These are phyloP conservation scores for Jaculus jaculus DNA, from an alignment of 2,113 vertebrate genomes.

Conservation along the genomic window DNA sequence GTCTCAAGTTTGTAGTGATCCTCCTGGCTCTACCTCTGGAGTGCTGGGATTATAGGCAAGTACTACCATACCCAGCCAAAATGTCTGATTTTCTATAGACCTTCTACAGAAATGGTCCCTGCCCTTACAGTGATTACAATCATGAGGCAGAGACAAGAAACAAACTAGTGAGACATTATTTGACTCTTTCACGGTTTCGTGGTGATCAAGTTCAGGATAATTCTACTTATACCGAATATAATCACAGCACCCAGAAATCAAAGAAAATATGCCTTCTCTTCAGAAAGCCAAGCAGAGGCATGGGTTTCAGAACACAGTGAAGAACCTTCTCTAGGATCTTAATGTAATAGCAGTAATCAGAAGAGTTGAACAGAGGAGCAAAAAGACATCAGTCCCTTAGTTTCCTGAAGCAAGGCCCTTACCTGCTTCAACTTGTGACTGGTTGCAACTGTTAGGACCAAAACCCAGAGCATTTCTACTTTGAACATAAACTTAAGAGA, in stretches of 20 bases:
- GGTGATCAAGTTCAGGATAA: conserved; percentile 11
- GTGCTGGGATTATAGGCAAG: background rate
- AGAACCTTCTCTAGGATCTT: background rate
- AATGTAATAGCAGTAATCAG: background rate
- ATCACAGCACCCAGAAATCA: conserved; percentile 31
- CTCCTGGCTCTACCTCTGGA: background rate
- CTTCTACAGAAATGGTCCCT: background rate
- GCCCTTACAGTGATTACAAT: background rate
- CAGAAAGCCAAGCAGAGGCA: background rate
- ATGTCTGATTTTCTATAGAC: background rate
- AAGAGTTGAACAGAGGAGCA: background rate
- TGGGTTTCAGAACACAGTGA: background rate
- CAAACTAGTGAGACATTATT: background rate
- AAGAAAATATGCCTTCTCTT: conserved; percentile 6
- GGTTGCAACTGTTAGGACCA: background rate
- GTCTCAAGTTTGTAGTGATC: background rate
- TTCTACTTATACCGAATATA: conserved; percentile 21
- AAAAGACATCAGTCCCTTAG: background rate
- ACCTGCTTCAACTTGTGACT: background rate
- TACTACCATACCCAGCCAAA: background rate
- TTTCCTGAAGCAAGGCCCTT: background rate
- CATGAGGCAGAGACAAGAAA: conserved; percentile 7
- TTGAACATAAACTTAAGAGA: background rate
- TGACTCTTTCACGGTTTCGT: background rate
- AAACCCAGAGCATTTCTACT: conserved; percentile 34